phyloP scores from a whole-genome alignment of 2,888 invertebrate species.

The Callinectes sapidus region DNA sequence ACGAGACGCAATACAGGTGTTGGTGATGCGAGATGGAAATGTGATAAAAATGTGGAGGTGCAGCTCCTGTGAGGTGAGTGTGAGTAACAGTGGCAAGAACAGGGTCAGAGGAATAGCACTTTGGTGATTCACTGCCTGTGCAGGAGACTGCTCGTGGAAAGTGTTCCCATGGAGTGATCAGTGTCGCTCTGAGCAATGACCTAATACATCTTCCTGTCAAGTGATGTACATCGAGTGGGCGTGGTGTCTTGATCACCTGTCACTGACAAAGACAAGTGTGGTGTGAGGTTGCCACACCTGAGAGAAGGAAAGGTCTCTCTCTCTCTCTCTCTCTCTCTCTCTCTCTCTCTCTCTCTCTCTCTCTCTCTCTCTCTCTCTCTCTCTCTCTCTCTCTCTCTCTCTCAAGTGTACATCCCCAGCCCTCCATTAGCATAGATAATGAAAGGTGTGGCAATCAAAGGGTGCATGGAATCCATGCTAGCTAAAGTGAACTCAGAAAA shows the following conservation, averaged over 20 bases:
- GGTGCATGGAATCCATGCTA: too few relatives aligned
- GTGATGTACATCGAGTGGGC: background rate
- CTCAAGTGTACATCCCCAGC: too few relatives aligned
- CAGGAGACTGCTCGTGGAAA: background rate
- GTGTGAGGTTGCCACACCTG: background rate
- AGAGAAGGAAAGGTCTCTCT: background rate
- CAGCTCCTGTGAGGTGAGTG: background rate
- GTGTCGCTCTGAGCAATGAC: background rate
- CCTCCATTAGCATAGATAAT: background rate
- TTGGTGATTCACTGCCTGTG: background rate
- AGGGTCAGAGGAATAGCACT: background rate
- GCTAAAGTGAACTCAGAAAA: too few relatives aligned
- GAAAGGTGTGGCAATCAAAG: background rate
- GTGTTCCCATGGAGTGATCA: background rate
- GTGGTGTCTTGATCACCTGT: background rate
- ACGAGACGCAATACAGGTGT: background rate
- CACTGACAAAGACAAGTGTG: constrained; percentile 8
- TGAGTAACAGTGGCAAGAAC: background rate
- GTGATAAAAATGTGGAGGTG: background rate
- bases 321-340: too few relatives aligned
- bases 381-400: background rate
- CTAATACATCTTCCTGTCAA: background rate
- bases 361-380: background rate
- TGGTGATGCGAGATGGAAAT: background rate
- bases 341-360: background rate